Percentiles rank a stretch among this genome's conserved stretches.
Evolutionary conservation across 2,113 vertebrate species (phyloP).

Genomic region (Sialia sialis): DNA sequence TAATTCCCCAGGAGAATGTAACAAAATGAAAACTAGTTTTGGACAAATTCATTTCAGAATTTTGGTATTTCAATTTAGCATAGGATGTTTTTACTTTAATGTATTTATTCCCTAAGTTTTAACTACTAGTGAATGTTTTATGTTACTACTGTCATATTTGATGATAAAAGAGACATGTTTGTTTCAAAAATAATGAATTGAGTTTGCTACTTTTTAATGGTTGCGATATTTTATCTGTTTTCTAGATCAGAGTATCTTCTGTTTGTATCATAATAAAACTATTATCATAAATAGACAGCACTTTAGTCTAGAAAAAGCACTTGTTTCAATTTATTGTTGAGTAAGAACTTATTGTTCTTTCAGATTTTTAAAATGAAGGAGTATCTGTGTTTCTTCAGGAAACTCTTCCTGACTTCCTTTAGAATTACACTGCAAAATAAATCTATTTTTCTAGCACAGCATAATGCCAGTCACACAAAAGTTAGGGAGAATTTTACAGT

Average conservation of each 20-base stretch:
- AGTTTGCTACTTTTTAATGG: neutral
- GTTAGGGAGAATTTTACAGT: neutral
- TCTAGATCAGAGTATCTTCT: neutral
- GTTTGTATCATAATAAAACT: neutral
- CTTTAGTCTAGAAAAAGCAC: neutral
- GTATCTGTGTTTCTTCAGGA: neutral
- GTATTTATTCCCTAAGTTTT: neutral
- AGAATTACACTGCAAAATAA: neutral
- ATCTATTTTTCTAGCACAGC: neutral
- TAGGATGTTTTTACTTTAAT: neutral
- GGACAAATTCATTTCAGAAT: neutral
- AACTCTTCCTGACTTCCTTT: neutral
- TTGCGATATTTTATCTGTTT: constrained; percentile 3
- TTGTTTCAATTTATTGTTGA: neutral
- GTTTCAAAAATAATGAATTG: neutral
- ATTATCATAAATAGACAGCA: neutral
- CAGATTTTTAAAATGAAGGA: neutral
- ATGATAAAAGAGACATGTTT: neutral
- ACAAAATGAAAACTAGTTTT: neutral
- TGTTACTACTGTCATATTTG: neutral
- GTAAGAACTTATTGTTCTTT: neutral
- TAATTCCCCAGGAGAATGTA: neutral
- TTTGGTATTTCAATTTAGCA: neutral
- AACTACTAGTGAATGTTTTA: neutral
- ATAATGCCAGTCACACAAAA: neutral